Base-by-base conservation (phyloP, 2,113 vertebrate genomes). In the Festucalex cinctus region DNA sequence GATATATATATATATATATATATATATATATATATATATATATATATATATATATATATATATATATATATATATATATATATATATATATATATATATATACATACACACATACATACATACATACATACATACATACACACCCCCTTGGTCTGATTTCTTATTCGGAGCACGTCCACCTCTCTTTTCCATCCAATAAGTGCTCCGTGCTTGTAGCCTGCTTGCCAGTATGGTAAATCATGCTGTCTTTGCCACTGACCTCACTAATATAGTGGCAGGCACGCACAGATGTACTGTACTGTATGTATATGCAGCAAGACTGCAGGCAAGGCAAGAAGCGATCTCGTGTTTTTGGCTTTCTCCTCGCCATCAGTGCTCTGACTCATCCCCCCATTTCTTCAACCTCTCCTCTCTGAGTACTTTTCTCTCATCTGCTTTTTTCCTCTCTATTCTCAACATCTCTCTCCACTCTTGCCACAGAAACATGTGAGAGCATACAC, bases 181-280 rank as follows among this genome's bases (percentile, higher is more conserved):
- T 86, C 82, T 81, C 80, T 75, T 78, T 84, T 88, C 83, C 72
- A 80, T 87, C 84, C 82, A 87, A 87, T 87, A 86, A 83, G 76
- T 80, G 85, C 79, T 80, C 82, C 80, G 75, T 74, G 84, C 78
- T 80, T 68, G 77, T 78, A 75, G 81, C 82, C 83, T 80, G 71
- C 83, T 84, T 82, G 85, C 81, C 80, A 79, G 81, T 79, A 83
- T 87, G 85, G 74, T 86, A 89, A 89, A 89, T 88, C 85, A 89
- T 65, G 77, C 71, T 14, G 86, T 84, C 88, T 89, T 85, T 87
- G 79, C 82, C 75, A 75, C 78, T 85, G 83, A 89, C 82, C 85
- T 87, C 81, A 59, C 82, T 68, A 70, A 83, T 77, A 83, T 75
- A 85, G 85, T 76, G 81, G 74, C 77, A 81, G 70, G 77, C 16